Conservation (phyloP, 1,140 invertebrate genomes). For the Metaphire vulgaris region DNA sequence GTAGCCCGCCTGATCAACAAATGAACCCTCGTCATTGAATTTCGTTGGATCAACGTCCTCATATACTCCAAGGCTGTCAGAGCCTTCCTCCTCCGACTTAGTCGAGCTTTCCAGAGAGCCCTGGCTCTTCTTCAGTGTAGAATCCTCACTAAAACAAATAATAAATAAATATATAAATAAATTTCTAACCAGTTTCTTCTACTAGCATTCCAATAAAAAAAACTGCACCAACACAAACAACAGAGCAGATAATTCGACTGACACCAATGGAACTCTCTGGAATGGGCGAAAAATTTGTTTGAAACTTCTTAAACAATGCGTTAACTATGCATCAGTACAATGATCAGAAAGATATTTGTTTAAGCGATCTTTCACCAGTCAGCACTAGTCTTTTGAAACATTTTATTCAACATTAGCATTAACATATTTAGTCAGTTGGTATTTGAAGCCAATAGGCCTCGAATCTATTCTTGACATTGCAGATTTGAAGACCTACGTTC, state of each 20-base stretch:
- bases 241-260: neutral
- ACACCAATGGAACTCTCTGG: neutral
- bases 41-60: conserved; percentile 24
- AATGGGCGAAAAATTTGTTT: neutral
- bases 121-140: conserved; percentile 13
- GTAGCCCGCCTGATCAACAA: neutral
- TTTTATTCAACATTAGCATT: too few species aligned
- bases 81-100: conserved; percentile 14
- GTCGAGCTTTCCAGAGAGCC: conserved; percentile 14
- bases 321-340: neutral
- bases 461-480: too few species aligned
- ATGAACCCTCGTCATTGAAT: conserved; percentile 24
- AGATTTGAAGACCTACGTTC: conserved; percentile 14
- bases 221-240: neutral
- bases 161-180: neutral
- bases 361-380: neutral
- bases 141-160: conserved; percentile 19
- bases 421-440: too few species aligned
- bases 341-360: neutral
- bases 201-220: neutral
- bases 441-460: too few species aligned
- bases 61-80: conserved; percentile 17
- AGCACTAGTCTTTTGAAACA: too few species aligned
- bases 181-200: neutral
- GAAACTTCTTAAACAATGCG: neutral